A percentile compares a stretch with the other conserved stretches of the same genome.
These are phyloP conservation scores for Sialis lutaria DNA, from an alignment of 2,888 invertebrate species.

Conservation along the genomic window DNA sequence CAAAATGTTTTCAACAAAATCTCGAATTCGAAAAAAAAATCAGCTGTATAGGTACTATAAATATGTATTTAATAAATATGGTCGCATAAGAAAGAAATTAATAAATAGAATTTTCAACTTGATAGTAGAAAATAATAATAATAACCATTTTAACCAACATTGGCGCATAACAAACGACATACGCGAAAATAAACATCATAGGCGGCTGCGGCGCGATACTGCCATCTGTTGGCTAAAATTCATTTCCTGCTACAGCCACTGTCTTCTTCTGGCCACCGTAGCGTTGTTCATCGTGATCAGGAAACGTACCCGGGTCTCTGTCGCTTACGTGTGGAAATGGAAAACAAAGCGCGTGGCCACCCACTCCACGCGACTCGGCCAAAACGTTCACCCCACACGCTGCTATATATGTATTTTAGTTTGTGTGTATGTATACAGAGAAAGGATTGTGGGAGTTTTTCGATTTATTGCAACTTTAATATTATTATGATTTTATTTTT, in stretches of 20 bases:
- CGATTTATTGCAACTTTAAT: no score
- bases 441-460: not conserved
- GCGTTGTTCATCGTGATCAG: constrained; percentile 23
- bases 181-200: no score
- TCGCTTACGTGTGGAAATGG: constrained; percentile 18
- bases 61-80: no score
- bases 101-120: no score
- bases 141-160: no score
- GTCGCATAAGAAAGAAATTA: no score
- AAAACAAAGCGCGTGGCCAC: constrained; percentile 19
- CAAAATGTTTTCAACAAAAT: no score
- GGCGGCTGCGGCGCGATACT: not conserved
- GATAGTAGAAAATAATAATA: no score
- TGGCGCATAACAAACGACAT: no score
- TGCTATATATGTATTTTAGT: not conserved
- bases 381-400: constrained; percentile 5
- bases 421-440: not conserved
- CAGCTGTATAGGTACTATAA: no score
- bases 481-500: no score
- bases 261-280: constrained; percentile 12
- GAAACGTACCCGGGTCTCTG: constrained; percentile 18
- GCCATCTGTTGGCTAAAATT: constrained; percentile 22
- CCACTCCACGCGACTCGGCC: constrained; percentile 11
- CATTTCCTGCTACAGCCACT: constrained; percentile 20
- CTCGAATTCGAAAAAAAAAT: no score